phyloP scores from a whole-genome alignment of 2,113 vertebrate species.

The Pseudorasbora parva region DNA sequence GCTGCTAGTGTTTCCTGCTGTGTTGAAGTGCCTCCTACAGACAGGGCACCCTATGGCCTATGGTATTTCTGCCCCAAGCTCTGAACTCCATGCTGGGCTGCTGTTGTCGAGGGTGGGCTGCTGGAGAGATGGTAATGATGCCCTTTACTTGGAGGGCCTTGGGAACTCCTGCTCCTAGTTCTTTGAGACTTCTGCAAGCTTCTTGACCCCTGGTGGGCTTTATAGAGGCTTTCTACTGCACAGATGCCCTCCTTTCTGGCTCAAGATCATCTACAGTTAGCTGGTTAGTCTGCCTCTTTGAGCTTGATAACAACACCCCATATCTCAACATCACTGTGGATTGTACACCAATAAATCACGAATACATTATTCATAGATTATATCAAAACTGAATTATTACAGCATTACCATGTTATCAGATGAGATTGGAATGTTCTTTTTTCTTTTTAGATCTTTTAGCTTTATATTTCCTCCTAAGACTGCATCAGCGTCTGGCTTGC shows the following conservation, averaged over 20 bases:
- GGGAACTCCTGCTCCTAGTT: constrained; percentile 35
- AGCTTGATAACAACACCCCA: not conserved
- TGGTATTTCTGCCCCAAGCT: constrained; percentile 1
- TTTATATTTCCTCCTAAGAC: constrained; percentile 26
- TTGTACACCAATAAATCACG: constrained; percentile 20
- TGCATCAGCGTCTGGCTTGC: constrained; percentile 6
- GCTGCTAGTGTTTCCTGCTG: not conserved
- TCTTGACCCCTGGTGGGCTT: constrained; percentile 49
- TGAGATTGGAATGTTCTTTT: constrained; percentile 42
- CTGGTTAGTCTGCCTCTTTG: not conserved
- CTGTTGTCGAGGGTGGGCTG: constrained; percentile 47
- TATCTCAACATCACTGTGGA: not conserved
- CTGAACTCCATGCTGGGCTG: constrained; percentile 45
- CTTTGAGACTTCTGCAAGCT: constrained; percentile 40
- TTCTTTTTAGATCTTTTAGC: constrained; percentile 19
- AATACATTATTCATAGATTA: constrained; percentile 28
- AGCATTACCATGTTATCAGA: constrained; percentile 28
- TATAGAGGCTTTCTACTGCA: constrained; percentile 19
- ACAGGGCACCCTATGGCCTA: constrained; percentile 31
- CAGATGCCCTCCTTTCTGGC: constrained; percentile 19
- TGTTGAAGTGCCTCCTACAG: constrained; percentile 19
- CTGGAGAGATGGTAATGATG: constrained; percentile 47
- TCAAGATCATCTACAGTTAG: constrained; percentile 10
- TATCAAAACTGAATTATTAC: constrained; percentile 34
- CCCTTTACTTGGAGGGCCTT: constrained; percentile 49